These are phyloP conservation scores for Pelosia muscerda DNA, from an alignment of 2,888 invertebrate species.

Conservation along the genomic window DNA sequence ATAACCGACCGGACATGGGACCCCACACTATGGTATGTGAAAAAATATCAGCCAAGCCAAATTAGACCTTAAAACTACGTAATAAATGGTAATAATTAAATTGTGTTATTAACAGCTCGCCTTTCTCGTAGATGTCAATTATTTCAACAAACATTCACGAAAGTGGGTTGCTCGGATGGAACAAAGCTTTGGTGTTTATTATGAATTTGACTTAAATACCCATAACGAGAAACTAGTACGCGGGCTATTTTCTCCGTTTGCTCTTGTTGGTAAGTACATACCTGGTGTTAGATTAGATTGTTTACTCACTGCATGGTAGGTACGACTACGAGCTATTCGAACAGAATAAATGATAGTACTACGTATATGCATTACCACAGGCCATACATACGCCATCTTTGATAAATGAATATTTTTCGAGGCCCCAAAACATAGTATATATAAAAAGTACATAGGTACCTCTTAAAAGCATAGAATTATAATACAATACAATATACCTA, in stretches of 20 bases:
- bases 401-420: no score
- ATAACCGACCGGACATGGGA: slow-evolving; percentile 54
- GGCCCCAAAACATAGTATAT: no score
- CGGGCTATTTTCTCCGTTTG: slow-evolving; percentile 34
- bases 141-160: slow-evolving; percentile 69
- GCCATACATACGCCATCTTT: no score
- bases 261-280: no score
- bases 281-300: slow-evolving; percentile 3
- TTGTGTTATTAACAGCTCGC: slow-evolving; percentile 57
- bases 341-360: no score
- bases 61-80: slow-evolving; percentile 46
- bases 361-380: no score
- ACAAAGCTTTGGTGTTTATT: slow-evolving; percentile 55
- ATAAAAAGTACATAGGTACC: no score
- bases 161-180: slow-evolving; percentile 64
- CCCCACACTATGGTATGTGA: slow-evolving; percentile 44
- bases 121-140: slow-evolving; percentile 72
- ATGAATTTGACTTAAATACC: slow-evolving; percentile 48
- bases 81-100: slow-evolving; percentile 44
- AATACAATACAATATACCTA: no score
- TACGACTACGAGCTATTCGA: no score
- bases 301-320: not conserved
- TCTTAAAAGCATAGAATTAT: no score
- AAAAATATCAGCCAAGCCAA: slow-evolving; percentile 40
- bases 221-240: slow-evolving; percentile 45